Evolutionary conservation across 2,888 invertebrate genomes (phyloP), one percentile per base, ranked within the genome.

Genomic region (Athalia circularis): DNA sequence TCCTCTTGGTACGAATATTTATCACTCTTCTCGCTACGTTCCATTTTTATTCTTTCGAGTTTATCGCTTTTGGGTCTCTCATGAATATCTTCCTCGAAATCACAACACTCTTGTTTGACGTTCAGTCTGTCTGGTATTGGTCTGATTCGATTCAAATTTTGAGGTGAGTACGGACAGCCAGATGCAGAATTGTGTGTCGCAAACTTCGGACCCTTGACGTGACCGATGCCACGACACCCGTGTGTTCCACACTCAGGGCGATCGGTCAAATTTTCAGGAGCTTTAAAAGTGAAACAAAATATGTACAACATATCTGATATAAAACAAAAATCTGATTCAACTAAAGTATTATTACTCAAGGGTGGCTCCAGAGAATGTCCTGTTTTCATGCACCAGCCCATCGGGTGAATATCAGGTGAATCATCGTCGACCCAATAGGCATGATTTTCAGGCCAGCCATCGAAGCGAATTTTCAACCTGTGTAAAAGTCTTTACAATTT

Each of bases 351-450:
- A 93, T 93, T 89, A 94, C 95, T 95, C 65, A 96, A 92, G 11
- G 98, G 98, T 8, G 96, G 94, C 88, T 97, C 96, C 47, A 98
- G 91, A 0, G 95, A 95, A 89, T 98, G 98, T 2, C 95, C 95
- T 0, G 97, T 97, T 91, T 96, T 96, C 81, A 94, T 92, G 88
- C 97, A 97, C 97, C 98, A 98, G 54, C 96, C 96, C 81, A 96
- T 94, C 0, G 98, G 98, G 91, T 98, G 97, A 85, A 98, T 93
- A 90, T 98, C 97, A 0, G 95, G 93, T 82, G 94, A 95, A 90
- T 98, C 97, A 89, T 98, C 98, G 86, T 98, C 97, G 79, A 97
- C 91, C 97, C 97, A 97, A 89, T 95, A 96, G 81, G 96, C 94
- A 88, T 97, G 95, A 82, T 94, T 93, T 84, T 94, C 94, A 0